Conservation (phyloP, 2,797 vertebrate genomes). For the Danio tinwini region DNA sequence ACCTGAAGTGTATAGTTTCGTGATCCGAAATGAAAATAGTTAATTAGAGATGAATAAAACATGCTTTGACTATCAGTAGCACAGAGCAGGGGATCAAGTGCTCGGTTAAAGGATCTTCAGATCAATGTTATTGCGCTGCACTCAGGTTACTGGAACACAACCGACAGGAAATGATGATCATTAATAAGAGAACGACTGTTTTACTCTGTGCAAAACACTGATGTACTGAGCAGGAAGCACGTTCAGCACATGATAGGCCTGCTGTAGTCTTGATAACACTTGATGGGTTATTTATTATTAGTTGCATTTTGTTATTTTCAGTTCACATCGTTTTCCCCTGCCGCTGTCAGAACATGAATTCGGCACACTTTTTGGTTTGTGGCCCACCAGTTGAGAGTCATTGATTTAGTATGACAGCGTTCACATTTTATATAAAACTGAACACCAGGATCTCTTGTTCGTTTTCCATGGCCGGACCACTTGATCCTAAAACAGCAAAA, state of each 20-base stretch:
- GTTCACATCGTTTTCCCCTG: background rate
- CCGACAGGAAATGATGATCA: conserved; percentile 61
- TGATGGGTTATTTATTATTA: background rate
- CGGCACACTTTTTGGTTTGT: background rate
- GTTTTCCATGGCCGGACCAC: background rate
- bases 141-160: conserved; percentile 62
- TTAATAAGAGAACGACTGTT: conserved; percentile 59
- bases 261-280: background rate
- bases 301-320: background rate
- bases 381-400: background rate
- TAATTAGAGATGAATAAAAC: conserved; percentile 87
- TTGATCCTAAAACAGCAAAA: conserved; percentile 28
- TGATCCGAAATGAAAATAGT: conserved; percentile 79
- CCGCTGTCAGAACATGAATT: background rate
- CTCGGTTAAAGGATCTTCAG: conserved; percentile 67
- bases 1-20: conserved; percentile 76
- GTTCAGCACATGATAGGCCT: background rate
- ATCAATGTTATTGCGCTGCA: conserved; percentile 68
- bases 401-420: conserved; percentile 11
- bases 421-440: conserved; percentile 7
- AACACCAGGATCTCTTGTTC: conserved; percentile 14
- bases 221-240: conserved; percentile 7
- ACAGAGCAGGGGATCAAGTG: conserved; percentile 76
- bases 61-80: conserved; percentile 77
- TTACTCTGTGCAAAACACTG: conserved; percentile 38